Evolutionary conservation across 2,888 invertebrate genomes (phyloP).

Genomic region (Himalopsyche japonica): DNA sequence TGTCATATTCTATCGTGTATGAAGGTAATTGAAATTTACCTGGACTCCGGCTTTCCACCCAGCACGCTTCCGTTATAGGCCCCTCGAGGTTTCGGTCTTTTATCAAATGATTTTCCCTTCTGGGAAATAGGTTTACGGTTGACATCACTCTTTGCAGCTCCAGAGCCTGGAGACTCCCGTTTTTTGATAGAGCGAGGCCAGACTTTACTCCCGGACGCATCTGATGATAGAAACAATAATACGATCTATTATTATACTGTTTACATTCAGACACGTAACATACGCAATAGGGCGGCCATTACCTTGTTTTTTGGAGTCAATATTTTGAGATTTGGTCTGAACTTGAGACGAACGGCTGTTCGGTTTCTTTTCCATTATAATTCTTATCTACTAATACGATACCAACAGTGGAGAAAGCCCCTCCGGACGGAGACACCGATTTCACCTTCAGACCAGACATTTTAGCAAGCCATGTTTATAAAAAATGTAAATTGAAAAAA

Average conservation of each 20-base stretch:
- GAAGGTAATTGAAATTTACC: constrained; percentile 50
- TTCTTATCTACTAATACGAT: constrained; percentile 60
- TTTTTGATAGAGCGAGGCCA: constrained; percentile 68
- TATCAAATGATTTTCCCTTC: constrained; percentile 69
- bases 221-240: constrained; percentile 45
- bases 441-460: constrained; percentile 50
- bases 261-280: background rate
- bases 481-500: constrained; percentile 62
- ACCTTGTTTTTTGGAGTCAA: constrained; percentile 81
- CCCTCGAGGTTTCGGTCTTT: constrained; percentile 73
- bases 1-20: background rate
- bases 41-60: constrained; percentile 74
- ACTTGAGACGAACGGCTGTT: constrained; percentile 68
- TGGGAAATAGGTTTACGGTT: constrained; percentile 70
- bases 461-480: constrained; percentile 45
- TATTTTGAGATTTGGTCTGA: constrained; percentile 69
- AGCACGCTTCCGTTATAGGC: constrained; percentile 53
- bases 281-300: constrained; percentile 43
- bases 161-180: constrained; percentile 63
- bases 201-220: constrained; percentile 61
- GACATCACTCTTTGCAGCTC: constrained; percentile 64
- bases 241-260: background rate
- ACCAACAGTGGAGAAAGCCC: constrained; percentile 60
- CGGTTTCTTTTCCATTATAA: constrained; percentile 78
- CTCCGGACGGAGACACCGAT: constrained; percentile 25